phyloP scores from a whole-genome alignment of 2,888 invertebrate genomes.

The Oeneis ivallda region DNA sequence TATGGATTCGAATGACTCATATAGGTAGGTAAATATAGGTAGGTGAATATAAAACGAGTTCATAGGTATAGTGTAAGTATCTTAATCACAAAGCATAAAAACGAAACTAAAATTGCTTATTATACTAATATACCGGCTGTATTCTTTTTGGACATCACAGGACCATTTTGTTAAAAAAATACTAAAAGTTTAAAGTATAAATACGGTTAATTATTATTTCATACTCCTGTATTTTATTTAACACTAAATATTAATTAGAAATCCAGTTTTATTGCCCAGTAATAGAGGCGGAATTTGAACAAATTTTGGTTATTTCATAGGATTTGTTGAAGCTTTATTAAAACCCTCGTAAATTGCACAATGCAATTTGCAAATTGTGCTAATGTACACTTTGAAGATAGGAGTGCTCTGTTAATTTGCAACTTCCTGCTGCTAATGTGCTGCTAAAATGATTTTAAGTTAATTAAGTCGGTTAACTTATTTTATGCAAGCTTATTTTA shows the following conservation, averaged over 20 bases:
- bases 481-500: not conserved
- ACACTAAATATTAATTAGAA: not conserved
- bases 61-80: too few species aligned
- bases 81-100: too few species aligned
- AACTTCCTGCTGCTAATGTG: slow-evolving; percentile 2
- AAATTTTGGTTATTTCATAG: not conserved
- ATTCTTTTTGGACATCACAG: too few species aligned
- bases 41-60: too few species aligned
- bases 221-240: not conserved
- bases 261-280: not conserved
- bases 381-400: slow-evolving; percentile 39
- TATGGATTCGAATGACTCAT: too few species aligned
- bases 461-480: not conserved
- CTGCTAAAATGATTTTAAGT: not conserved
- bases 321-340: not conserved
- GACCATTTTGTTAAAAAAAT: too few species aligned
- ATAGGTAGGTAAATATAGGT: too few species aligned
- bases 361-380: slow-evolving; percentile 50
- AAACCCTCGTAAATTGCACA: slow-evolving; percentile 44
- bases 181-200: not conserved
- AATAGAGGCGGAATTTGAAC: not conserved
- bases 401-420: slow-evolving; percentile 41
- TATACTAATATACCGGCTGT: too few species aligned
- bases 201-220: not conserved
- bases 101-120: too few species aligned